Evolutionary conservation across 2,797 vertebrate species (phyloP).

Genomic region (Enoplosus armatus): DNA sequence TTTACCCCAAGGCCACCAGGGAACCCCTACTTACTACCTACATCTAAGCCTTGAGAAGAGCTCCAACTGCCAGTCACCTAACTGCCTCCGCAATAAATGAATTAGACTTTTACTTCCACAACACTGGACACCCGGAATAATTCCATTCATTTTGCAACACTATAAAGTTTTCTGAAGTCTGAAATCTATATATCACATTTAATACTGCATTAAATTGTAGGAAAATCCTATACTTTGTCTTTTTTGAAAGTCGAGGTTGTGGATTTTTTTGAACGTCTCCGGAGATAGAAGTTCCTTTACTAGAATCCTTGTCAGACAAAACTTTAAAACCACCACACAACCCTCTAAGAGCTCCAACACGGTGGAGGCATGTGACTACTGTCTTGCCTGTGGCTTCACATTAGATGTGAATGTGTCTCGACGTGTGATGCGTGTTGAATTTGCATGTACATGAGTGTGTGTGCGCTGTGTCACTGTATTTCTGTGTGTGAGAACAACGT

Average conservation of each 20-base stretch:
- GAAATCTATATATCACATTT: background rate
- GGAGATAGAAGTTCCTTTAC: slow-evolving; percentile 44
- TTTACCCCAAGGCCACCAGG: background rate
- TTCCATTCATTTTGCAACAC: background rate
- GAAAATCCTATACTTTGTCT: slow-evolving; percentile 17
- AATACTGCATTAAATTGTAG: slow-evolving; percentile 10
- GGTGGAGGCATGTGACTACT: slow-evolving; percentile 41
- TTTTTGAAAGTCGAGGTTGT: slow-evolving; percentile 23
- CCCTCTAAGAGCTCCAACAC: slow-evolving; percentile 27
- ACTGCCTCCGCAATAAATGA: background rate
- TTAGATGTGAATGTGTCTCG: slow-evolving; percentile 42
- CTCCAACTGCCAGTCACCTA: background rate
- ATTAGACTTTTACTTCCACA: background rate
- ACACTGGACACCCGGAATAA: background rate
- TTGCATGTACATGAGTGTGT: slow-evolving; percentile 57
- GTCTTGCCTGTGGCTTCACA: slow-evolving; percentile 61
- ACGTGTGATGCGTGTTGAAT: slow-evolving; percentile 44
- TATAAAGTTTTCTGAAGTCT: background rate
- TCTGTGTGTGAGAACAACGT: slow-evolving; percentile 66
- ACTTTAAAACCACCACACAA: slow-evolving; percentile 42
- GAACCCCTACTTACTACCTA: background rate
- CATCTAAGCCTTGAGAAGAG: background rate
- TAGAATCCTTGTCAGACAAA: slow-evolving; percentile 42
- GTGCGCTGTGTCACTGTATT: slow-evolving; percentile 57
- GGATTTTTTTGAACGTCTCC: slow-evolving; percentile 17